Percentiles rank a stretch among this genome's conserved stretches.
These are phyloP conservation scores for Melanotaenia maccullochi DNA, from an alignment of 2,797 vertebrate species.

Conservation along the genomic window DNA sequence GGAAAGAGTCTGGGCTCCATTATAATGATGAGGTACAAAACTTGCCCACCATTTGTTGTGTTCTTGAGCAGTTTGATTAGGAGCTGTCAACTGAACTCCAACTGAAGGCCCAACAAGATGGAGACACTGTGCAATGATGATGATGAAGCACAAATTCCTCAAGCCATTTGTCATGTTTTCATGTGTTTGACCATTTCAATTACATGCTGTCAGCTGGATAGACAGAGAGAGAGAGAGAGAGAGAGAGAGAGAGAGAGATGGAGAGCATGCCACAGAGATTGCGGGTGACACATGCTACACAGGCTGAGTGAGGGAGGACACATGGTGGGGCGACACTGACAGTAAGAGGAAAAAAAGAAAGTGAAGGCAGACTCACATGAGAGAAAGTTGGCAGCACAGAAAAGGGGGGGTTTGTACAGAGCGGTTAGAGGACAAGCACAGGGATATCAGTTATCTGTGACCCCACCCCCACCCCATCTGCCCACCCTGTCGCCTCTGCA, in stretches of 20 bases:
- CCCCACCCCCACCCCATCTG: slow-evolving; percentile 55
- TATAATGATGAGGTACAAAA: slow-evolving; percentile 66
- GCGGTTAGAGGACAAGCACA: slow-evolving; percentile 70
- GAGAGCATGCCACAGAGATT: slow-evolving; percentile 67
- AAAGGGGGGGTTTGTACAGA: slow-evolving; percentile 32
- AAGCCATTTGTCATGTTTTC: slow-evolving; percentile 78
- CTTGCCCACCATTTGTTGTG: slow-evolving; percentile 51
- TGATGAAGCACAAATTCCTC: slow-evolving; percentile 74
- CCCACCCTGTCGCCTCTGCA: slow-evolving; percentile 60
- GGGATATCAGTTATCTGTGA: slow-evolving; percentile 78
- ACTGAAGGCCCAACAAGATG: slow-evolving; percentile 35
- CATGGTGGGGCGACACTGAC: slow-evolving; percentile 60
- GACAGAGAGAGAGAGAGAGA: slow-evolving; percentile 26
- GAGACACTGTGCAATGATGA: slow-evolving; percentile 57
- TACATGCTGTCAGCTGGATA: slow-evolving; percentile 78
- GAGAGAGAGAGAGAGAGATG: slow-evolving; percentile 35
- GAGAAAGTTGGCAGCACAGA: slow-evolving; percentile 59
- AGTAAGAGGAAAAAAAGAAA: slow-evolving; percentile 34
- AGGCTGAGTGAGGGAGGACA: slow-evolving; percentile 72
- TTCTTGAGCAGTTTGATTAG: slow-evolving; percentile 51
- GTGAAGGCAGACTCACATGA: slow-evolving; percentile 44
- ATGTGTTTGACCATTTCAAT: slow-evolving; percentile 79
- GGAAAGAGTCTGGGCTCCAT: slow-evolving; percentile 19
- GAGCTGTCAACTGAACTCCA: slow-evolving; percentile 55
- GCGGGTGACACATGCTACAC: slow-evolving; percentile 76